phyloP scores from a whole-genome alignment of 2,113 vertebrate species.

The Perognathus longimembris region DNA sequence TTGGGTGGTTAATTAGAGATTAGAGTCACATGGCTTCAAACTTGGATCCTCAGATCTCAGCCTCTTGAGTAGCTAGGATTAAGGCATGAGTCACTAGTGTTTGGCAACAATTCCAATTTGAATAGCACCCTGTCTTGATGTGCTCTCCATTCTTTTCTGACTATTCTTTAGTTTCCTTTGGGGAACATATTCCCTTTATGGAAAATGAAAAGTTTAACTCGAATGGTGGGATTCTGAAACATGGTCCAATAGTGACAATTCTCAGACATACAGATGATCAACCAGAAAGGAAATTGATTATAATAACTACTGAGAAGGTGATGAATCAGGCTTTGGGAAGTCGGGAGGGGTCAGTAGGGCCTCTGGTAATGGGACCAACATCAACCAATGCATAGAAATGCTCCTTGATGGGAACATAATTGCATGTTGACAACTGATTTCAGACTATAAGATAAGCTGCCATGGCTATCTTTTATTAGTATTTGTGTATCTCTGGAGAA shows the following conservation, averaged over 20 bases:
- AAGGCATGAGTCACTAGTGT: no score
- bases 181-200: conserved; percentile 5
- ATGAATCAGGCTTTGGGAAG: conserved; percentile 45
- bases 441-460: not conserved
- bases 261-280: conserved; percentile 41
- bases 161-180: not conserved
- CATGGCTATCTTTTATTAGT: not conserved
- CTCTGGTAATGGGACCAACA: conserved; percentile 37
- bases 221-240: conserved; percentile 64
- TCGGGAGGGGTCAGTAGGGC: not conserved
- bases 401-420: conserved; percentile 26
- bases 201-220: not conserved
- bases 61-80: no score
- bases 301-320: conserved; percentile 60
- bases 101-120: not conserved
- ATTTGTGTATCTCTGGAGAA: not conserved
- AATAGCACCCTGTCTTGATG: not conserved
- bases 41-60: no score
- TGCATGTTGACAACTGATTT: not conserved
- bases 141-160: not conserved
- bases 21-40: no score
- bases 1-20: no score
- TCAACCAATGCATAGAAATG: not conserved
- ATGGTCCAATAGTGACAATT: conserved; percentile 50
- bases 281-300: not conserved